These are phyloP conservation scores for Centruroides sculpturatus DNA, from an alignment of 1,140 invertebrate genomes.

Conservation along the genomic window DNA sequence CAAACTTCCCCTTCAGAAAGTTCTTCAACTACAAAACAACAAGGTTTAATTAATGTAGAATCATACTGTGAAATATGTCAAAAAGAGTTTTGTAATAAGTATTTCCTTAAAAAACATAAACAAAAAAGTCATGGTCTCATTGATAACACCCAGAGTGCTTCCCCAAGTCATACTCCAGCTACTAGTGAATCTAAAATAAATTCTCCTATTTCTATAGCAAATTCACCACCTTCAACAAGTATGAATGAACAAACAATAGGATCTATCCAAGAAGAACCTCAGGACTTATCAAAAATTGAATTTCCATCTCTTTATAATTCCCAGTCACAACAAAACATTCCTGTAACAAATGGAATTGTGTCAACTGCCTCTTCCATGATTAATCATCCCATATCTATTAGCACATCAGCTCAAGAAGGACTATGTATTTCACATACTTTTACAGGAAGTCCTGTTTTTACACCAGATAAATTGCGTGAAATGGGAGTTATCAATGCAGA, in stretches of 20 bases:
- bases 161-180: slow-evolving; percentile 8
- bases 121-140: slow-evolving; percentile 80
- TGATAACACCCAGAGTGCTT: slow-evolving; percentile 9
- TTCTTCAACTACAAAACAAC: neutral
- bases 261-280: slow-evolving; percentile 3
- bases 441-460: slow-evolving; percentile 28
- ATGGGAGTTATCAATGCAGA: slow-evolving; percentile 70
- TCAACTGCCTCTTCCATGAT: slow-evolving; percentile 1
- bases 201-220: slow-evolving; percentile 14
- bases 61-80: slow-evolving; percentile 71
- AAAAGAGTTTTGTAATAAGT: slow-evolving; percentile 99
- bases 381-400: too few relatives aligned
- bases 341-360: neutral
- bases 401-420: too few relatives aligned
- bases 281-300: slow-evolving; percentile 10
- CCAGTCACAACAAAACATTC: neutral
- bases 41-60: slow-evolving; percentile 21
- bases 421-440: too few relatives aligned
- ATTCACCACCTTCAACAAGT: neutral
- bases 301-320: slow-evolving; percentile 10
- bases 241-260: neutral
- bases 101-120: slow-evolving; percentile 95
- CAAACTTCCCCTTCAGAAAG: slow-evolving; percentile 6
- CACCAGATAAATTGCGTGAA: slow-evolving; percentile 49
- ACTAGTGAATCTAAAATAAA: slow-evolving; percentile 10